Evolutionary conservation across 2,888 invertebrate species (phyloP).

Genomic region (Emmelina monodactyla): DNA sequence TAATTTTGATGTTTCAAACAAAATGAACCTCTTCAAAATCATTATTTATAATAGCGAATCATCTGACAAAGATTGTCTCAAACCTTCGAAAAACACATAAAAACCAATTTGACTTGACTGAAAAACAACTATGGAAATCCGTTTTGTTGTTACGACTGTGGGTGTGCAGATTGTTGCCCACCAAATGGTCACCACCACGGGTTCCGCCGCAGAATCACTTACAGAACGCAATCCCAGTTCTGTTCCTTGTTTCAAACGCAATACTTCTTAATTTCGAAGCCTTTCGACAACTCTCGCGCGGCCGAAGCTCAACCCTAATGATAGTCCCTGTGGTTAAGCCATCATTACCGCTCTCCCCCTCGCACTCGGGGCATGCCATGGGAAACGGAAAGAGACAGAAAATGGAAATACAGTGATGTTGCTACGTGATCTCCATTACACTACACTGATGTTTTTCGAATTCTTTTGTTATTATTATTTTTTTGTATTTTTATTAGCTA

Average conservation of each 20-base stretch:
- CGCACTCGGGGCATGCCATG: conserved; percentile 27
- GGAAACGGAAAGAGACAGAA: conserved; percentile 47
- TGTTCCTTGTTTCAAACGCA: conserved; percentile 1
- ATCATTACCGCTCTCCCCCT: conserved; percentile 53
- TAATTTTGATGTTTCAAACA: too few species aligned
- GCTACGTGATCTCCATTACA: conserved; percentile 63
- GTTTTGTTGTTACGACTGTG: conserved; percentile 54
- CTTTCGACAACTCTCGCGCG: background rate
- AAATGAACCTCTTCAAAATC: too few species aligned
- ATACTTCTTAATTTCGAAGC: background rate
- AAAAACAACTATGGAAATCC: conserved; percentile 33
- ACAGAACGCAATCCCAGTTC: background rate
- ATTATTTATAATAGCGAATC: conserved; percentile 36
- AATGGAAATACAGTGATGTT: conserved; percentile 33
- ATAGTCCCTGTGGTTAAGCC: conserved; percentile 52
- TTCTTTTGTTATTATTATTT: conserved; percentile 43
- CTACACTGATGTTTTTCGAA: conserved; percentile 46
- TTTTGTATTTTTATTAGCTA: conserved; percentile 40
- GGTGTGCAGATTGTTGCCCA: conserved; percentile 38
- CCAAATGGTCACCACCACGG: conserved; percentile 26
- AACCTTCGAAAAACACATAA: conserved; percentile 44
- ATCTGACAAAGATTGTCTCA: conserved; percentile 24
- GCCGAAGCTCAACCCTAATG: conserved; percentile 28
- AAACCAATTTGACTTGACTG: conserved; percentile 37
- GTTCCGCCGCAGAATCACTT: conserved; percentile 34